These are phyloP conservation scores for Leuciscus idus DNA, from an alignment of 2,113 vertebrate species.

Conservation along the genomic window DNA sequence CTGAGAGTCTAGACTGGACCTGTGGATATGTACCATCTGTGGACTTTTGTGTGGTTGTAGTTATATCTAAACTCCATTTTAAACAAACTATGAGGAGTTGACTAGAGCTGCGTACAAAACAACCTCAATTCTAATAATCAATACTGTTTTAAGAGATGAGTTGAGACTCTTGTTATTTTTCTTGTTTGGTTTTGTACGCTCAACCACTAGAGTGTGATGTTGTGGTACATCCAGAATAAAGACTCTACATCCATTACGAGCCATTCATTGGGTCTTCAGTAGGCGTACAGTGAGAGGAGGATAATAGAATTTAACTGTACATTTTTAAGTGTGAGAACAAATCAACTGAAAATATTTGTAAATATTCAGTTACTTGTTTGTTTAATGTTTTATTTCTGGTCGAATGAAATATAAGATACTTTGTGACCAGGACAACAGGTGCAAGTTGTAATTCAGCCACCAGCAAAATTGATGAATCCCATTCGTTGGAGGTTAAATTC, in stretches of 20 bases:
- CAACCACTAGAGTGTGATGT: constrained; percentile 67
- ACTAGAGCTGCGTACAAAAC: constrained; percentile 41
- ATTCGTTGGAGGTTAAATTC: neutral
- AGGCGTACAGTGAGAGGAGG: constrained; percentile 61
- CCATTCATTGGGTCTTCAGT: constrained; percentile 49
- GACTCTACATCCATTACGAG: constrained; percentile 46
- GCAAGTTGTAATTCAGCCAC: constrained; percentile 63
- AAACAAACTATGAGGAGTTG: constrained; percentile 16
- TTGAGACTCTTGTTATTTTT: constrained; percentile 55
- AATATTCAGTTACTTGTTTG: constrained; percentile 82
- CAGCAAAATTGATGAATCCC: constrained; percentile 27
- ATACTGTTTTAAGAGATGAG: constrained; percentile 22
- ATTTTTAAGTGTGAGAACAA: constrained; percentile 80
- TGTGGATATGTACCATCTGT: constrained; percentile 34
- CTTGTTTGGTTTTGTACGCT: constrained; percentile 73
- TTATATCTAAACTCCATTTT: constrained; percentile 19
- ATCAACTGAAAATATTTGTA: constrained; percentile 80
- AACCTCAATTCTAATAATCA: constrained; percentile 32
- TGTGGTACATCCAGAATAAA: constrained; percentile 58
- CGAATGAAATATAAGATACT: constrained; percentile 76
- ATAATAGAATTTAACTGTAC: constrained; percentile 74
- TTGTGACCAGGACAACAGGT: constrained; percentile 79
- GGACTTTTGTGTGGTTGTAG: constrained; percentile 35
- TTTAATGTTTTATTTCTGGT: constrained; percentile 66
- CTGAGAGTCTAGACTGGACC: constrained; percentile 4